Evolutionary conservation across 2,113 vertebrate genomes (phyloP), one percentile per base, ranked within the genome.

Genomic region (Caretta caretta): DNA sequence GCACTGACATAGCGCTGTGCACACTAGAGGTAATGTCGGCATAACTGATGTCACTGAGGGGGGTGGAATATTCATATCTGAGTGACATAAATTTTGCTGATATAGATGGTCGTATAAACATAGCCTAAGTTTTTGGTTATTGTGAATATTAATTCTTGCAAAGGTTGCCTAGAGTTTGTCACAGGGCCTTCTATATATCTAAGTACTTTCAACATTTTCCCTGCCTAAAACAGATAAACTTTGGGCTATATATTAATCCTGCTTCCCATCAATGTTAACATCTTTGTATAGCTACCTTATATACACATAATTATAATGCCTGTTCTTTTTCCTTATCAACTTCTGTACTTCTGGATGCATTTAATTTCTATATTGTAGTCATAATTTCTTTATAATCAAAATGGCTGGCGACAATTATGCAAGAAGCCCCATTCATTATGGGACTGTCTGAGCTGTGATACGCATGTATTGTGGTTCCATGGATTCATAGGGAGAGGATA

Each of bases 291-390:
- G 56, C 14, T 27, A 27, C n/a, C 72, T 93, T 90, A 86, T 54
- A 86, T 31, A 14, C 9, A 80, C 0, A 0, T 35, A 88, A 79
- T 25, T n/a, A 56, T 10, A 5, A 59, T 3, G 11, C 27, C 57
- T 11, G 12, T 12, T 31, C 57, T 59, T 83, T 94, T 87, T 72
- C 17, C 79, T 62, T 84, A 35, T n/a, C 27, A 96, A 86, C 81
- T 42, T 20, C 19, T 80, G 16, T 76, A 83, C 35, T 92, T 89
- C 57, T 91, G 78, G 38, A 95, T 94, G 90, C 95, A 89, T 95
- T 94, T 92, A 54, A 90, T 84, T 91, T 92, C 90, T 72, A 16
- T 53, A 88, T 14, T 48, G 2, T 50, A 25, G 50, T 46, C 11
- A 95, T 83, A 31, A 22, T 56, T 56, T 56, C 54, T 56, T 56